Evolutionary conservation across 2,888 invertebrate species (phyloP).

Genomic region (Dasypogon diadema): DNA sequence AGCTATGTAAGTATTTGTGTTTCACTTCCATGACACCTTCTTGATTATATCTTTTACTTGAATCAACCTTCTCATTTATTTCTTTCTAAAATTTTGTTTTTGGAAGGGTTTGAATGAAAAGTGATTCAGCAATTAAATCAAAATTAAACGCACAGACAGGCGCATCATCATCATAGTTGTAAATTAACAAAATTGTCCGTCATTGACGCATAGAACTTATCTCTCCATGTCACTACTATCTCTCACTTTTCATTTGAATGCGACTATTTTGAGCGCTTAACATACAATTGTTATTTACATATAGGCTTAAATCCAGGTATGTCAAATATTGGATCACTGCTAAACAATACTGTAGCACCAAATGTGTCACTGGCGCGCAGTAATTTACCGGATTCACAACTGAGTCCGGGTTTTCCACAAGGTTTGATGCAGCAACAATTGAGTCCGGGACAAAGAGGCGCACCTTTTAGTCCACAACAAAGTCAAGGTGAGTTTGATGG

Average conservation of each 20-base stretch:
- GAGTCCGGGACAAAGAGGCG: slow-evolving; percentile 67
- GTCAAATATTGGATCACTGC: slow-evolving; percentile 83
- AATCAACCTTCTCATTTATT: slow-evolving; percentile 40
- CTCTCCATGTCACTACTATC: slow-evolving; percentile 23
- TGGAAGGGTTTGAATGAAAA: slow-evolving; percentile 51
- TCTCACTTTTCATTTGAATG: slow-evolving; percentile 53
- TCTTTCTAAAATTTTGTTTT: slow-evolving; percentile 38
- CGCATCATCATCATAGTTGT: slow-evolving; percentile 31
- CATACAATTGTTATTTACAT: slow-evolving; percentile 53
- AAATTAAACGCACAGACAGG: background rate
- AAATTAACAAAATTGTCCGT: slow-evolving; percentile 10
- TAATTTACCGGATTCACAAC: slow-evolving; percentile 73
- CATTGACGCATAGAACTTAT: background rate
- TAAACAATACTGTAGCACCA: slow-evolving; percentile 84
- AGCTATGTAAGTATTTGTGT: slow-evolving; percentile 61
- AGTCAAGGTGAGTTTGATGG: slow-evolving; percentile 64
- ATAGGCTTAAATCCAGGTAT: slow-evolving; percentile 64
- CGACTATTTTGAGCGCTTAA: slow-evolving; percentile 52
- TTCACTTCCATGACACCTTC: background rate
- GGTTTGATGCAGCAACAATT: slow-evolving; percentile 68
- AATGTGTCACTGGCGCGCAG: slow-evolving; percentile 88
- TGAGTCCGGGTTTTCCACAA: slow-evolving; percentile 75
- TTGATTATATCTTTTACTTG: slow-evolving; percentile 8
- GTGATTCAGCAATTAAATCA: slow-evolving; percentile 33
- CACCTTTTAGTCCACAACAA: slow-evolving; percentile 68